phyloP scores from a whole-genome alignment of 2,888 invertebrate species.

The Cacoxenus indagator region DNA sequence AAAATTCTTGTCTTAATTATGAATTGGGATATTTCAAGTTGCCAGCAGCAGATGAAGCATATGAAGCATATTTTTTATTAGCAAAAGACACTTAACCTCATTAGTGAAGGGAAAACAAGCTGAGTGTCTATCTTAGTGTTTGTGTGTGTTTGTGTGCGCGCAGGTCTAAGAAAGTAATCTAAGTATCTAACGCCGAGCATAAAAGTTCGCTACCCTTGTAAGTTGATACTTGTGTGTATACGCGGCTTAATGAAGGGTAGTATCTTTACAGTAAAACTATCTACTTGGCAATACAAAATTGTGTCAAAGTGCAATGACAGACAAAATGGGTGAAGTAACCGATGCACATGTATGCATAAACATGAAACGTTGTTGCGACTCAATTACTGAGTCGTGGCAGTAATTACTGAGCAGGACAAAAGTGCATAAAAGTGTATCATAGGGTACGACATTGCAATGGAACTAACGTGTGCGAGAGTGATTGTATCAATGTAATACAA shows the following conservation, averaged over 20 bases:
- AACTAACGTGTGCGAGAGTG: too few relatives aligned
- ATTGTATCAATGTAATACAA: too few relatives aligned
- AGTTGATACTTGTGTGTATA: neutral
- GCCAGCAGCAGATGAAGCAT: too few relatives aligned
- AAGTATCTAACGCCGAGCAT: neutral
- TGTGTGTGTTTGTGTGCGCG: neutral
- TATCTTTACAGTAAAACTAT: neutral
- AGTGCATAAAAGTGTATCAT: too few relatives aligned
- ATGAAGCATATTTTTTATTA: conserved; percentile 10
- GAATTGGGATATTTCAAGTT: too few relatives aligned
- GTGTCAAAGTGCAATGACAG: conserved; percentile 1
- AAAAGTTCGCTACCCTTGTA: neutral
- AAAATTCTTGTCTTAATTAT: too few relatives aligned
- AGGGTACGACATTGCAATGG: too few relatives aligned
- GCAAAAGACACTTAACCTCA: conserved; percentile 16
- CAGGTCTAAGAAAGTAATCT: neutral
- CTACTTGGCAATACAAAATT: neutral
- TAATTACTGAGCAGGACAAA: too few relatives aligned
- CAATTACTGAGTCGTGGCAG: too few relatives aligned
- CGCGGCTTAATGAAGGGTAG: neutral
- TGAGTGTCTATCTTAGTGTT: neutral
- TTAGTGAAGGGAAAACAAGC: neutral
- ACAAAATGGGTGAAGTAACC: too few relatives aligned
- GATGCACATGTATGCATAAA: too few relatives aligned
- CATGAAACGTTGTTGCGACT: too few relatives aligned